phyloP scores from a whole-genome alignment of 2,888 invertebrate species.

The Craniophora ligustri region DNA sequence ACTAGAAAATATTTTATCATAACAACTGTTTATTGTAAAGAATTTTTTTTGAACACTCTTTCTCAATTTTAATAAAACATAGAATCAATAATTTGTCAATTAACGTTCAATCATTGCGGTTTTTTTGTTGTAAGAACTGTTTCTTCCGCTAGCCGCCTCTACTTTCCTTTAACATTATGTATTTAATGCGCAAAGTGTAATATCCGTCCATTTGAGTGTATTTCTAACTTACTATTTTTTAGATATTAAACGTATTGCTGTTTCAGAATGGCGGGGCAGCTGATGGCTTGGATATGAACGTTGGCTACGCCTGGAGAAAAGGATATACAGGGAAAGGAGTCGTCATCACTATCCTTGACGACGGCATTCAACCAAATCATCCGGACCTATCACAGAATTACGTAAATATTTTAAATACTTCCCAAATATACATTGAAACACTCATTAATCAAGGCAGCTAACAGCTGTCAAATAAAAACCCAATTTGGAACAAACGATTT shows the following conservation, averaged over 20 bases:
- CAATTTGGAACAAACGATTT: slow-evolving; percentile 35
- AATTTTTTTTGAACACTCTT: no score
- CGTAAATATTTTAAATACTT: slow-evolving; percentile 88
- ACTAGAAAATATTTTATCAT: no score
- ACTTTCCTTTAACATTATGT: slow-evolving; percentile 46
- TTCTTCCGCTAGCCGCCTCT: slow-evolving; percentile 27
- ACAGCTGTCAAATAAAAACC: slow-evolving; percentile 33
- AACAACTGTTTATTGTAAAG: no score
- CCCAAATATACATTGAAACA: slow-evolving; percentile 11
- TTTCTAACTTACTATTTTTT: slow-evolving; percentile 37
- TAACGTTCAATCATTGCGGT: no score
- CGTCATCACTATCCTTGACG: slow-evolving; percentile 98
- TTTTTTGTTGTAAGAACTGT: background rate
- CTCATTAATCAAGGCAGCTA: slow-evolving; percentile 30
- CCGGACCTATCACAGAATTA: slow-evolving; percentile 97
- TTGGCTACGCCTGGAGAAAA: slow-evolving; percentile 97
- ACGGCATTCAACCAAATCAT: slow-evolving; percentile 98
- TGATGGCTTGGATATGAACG: slow-evolving; percentile 98
- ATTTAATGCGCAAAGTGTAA: slow-evolving; percentile 43
- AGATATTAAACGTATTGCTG: slow-evolving; percentile 42
- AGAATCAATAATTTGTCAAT: no score
- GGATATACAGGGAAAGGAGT: slow-evolving; percentile 99
- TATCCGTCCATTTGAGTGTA: slow-evolving; percentile 44
- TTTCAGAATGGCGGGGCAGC: slow-evolving; percentile 96
- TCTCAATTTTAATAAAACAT: no score